Evolutionary conservation across 2,113 vertebrate species (phyloP), one percentile per base, ranked within the genome.

Genomic region (Etheostoma spectabile): DNA sequence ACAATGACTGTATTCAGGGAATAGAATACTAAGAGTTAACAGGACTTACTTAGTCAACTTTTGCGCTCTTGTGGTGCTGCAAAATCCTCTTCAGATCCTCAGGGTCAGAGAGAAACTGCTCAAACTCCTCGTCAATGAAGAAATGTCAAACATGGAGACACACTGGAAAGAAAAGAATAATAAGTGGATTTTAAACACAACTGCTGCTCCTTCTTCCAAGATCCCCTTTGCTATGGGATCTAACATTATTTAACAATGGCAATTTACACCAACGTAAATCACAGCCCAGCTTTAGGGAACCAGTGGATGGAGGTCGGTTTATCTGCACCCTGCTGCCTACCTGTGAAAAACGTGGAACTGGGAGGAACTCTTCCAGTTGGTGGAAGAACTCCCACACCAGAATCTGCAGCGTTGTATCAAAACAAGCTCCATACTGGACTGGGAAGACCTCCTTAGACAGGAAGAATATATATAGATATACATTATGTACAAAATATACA

Each of bases 371-470:
- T 12, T 83, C 81, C 53, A 3, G 46, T 10, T 0, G 35, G 48
- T 3, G 53, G 53, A 66, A 72, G 33, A 83, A 73, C 0, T 83
- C 68, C 0, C 67, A 74, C 53, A 66, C 45, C n/a, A 74, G 30
- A 62, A 74, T 66, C 69, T 80, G 78, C 62, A 74, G 16, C 5
- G 62, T 52, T 51, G 69, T 74, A 45, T 80, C 62, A 74, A 80
- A 79, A 52, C 4, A 3, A 18, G 46, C 30, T 45, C 70, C 53
- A 33, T 74, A 67, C 16, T 42, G n/a, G 2, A 30, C n/a, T 12
- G 30, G 42, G 52, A 60, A 74, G n/a, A 73, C 53, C 38, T 80
- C 62, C 70, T 74, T 48, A n/a, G 60, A 38, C 14, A 74, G 22
- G 24, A 22, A 48, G 15, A 8, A 42, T 0, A 21, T 27, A 3